Base-by-base conservation (phyloP, 2,113 vertebrate species). In the Apaloderma vittatum region DNA sequence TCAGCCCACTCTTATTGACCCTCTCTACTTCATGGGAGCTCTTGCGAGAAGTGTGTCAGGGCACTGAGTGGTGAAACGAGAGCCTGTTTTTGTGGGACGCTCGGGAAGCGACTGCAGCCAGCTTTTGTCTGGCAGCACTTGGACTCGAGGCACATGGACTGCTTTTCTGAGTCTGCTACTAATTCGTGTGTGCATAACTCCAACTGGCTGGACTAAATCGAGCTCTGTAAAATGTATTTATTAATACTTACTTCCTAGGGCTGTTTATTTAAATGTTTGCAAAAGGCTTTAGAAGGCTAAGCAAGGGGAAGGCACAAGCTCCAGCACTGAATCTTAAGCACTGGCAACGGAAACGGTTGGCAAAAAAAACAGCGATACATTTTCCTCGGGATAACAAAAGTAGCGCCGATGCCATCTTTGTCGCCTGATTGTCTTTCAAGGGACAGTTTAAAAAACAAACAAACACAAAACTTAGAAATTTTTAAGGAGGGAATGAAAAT, bases 141-240 rank as follows among this genome's bases (percentile, higher is more conserved):
- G 58, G 88, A 58, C 65, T 94, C 0, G 1, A 92, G 92, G 94
- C 95, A 67, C 92, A 91, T 23, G 62, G 83, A 30, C 71, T 57
- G 54, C 92, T 93, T 94, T 92, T 89, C 83, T 45, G 80, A 94
- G 95, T 68, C 95, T 96, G 97, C 93, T 92, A 68, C 91, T 97
- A 97, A 96, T 97, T 95, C 54, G 46, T 95, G 89, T 92, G 86
- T 96, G 93, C 83, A 85, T 96, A 95, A 96, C 94, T 96, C 86
- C 86, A 81, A 94, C 91, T 92, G 93, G 83, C 94, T 93, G 94
- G 92, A 96, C 96, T 97, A 97, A 95, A 96, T 86, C 27, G 55
- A 90, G 91, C 94, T 95, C 91, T 96, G 94, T 94, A 94, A 96
- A 97, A 97, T 94, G 95, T 94, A 91, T 95, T 97, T 97, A 97